phyloP scores from a whole-genome alignment of 2,888 invertebrate species.

The Cepaea hortensis region DNA sequence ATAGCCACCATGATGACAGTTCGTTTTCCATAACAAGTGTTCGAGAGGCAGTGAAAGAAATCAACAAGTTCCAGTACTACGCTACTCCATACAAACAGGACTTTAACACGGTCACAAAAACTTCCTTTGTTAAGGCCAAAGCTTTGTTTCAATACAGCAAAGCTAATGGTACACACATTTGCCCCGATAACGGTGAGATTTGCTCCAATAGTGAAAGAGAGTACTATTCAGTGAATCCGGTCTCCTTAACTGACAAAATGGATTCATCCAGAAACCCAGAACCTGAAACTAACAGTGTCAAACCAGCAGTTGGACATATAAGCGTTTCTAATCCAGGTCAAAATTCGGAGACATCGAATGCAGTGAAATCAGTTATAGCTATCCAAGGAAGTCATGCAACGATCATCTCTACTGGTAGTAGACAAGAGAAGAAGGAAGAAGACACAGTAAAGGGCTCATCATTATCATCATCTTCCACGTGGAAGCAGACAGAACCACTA shows the following conservation, averaged over 20 bases:
- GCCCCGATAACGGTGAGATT: slow-evolving; percentile 33
- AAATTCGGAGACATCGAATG: not conserved
- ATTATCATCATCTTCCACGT: not conserved
- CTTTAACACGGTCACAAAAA: slow-evolving; percentile 32
- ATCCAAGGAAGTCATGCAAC: slow-evolving; percentile 51
- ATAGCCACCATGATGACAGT: no score
- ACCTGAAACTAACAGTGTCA: not conserved
- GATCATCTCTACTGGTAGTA: slow-evolving; percentile 44
- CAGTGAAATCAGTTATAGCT: slow-evolving; percentile 50
- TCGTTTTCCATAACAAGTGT: not conserved
- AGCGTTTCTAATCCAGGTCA: not conserved
- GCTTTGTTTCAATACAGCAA: slow-evolving; percentile 31
- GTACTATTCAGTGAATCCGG: not conserved
- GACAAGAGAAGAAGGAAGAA: slow-evolving; percentile 5
- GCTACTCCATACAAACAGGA: slow-evolving; percentile 20
- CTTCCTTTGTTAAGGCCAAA: slow-evolving; percentile 25
- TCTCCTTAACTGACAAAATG: not conserved
- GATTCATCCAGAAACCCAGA: not conserved
- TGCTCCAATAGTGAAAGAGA: slow-evolving; percentile 9
- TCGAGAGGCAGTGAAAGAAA: not conserved
- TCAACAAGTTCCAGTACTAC: slow-evolving; percentile 29
- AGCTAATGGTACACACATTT: slow-evolving; percentile 13
- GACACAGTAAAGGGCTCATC: not conserved
- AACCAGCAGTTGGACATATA: not conserved
- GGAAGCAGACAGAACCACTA: not conserved